Conservation (phyloP, 1,140 invertebrate genomes). For the Himalopsyche phryganea region DNA sequence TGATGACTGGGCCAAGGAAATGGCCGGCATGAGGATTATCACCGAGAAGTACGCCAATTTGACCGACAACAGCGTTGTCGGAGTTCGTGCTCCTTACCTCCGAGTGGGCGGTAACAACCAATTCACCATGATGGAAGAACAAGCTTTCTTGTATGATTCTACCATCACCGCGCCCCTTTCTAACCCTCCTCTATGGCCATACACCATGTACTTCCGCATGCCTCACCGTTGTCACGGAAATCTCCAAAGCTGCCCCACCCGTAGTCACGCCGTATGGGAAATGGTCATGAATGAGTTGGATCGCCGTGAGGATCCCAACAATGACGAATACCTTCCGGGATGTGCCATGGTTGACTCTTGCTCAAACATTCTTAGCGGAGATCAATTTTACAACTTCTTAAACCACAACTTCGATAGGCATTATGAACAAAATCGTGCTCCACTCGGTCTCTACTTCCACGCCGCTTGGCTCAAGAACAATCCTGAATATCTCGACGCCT, state of each 20-base stretch:
- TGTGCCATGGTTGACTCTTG: conserved; percentile 97
- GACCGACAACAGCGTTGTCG: conserved; percentile 91
- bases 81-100: conserved; percentile 88
- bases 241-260: conserved; percentile 86
- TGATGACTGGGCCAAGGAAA: conserved; percentile 94
- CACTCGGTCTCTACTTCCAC: conserved; percentile 92
- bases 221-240: conserved; percentile 93
- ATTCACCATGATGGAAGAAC: conserved; percentile 97
- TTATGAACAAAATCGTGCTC: conserved; percentile 90
- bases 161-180: conserved; percentile 90
- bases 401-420: conserved; percentile 95
- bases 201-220: conserved; percentile 97
- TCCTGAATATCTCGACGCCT: conserved; percentile 87
- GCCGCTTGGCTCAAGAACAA: conserved; percentile 95
- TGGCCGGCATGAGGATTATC: conserved; percentile 92
- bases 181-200: conserved; percentile 93
- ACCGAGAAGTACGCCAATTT: conserved; percentile 90
- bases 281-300: conserved; percentile 98
- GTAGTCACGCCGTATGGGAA: conserved; percentile 92
- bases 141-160: conserved; percentile 93
- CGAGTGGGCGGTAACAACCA: conserved; percentile 94
- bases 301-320: conserved; percentile 84
- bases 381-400: conserved; percentile 94
- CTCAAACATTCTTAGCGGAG: conserved; percentile 87
- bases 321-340: conserved; percentile 88